Conservation (phyloP, 92 coral and sea anemone species). For the Palythoa grandiflora region DNA sequence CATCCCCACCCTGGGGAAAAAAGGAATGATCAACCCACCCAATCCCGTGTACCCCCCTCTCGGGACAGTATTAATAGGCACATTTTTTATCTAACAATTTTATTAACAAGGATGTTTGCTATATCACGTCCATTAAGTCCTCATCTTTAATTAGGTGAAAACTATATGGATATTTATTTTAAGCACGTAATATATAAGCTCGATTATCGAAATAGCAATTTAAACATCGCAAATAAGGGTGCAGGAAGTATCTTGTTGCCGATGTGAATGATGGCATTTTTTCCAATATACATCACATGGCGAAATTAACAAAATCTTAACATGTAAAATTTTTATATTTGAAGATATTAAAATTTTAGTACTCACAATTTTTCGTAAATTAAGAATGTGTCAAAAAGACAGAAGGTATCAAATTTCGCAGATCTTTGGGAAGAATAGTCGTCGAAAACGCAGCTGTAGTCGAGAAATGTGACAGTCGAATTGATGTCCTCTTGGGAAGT, state of each 20-base stretch:
- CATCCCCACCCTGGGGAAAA: too few relatives aligned
- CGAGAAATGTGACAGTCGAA: slow-evolving; percentile 34
- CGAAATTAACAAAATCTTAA: background rate
- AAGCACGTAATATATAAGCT: too few relatives aligned
- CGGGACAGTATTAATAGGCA: too few relatives aligned
- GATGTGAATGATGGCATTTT: too few relatives aligned
- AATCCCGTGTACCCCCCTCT: too few relatives aligned
- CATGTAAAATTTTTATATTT: background rate
- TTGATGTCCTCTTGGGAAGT: slow-evolving; percentile 37
- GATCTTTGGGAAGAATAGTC: slow-evolving; percentile 31
- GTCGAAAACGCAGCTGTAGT: slow-evolving; percentile 41
- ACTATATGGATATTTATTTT: too few relatives aligned
- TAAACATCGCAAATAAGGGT: too few relatives aligned
- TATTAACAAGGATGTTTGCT: background rate
- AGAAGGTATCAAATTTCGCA: slow-evolving; percentile 31
- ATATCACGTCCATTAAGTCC: too few relatives aligned
- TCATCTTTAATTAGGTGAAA: too few relatives aligned
- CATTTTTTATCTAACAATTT: background rate
- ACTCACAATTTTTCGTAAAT: slow-evolving; percentile 39
- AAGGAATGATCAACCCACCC: too few relatives aligned
- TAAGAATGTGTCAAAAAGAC: slow-evolving; percentile 28
- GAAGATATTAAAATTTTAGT: background rate
- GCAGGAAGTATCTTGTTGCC: too few relatives aligned
- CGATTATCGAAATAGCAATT: too few relatives aligned
- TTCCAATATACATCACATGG: background rate